Base-by-base conservation (phyloP, 30 jellyfish, hydroid and myxozoan genomes). In the Aurelia aurita region DNA sequence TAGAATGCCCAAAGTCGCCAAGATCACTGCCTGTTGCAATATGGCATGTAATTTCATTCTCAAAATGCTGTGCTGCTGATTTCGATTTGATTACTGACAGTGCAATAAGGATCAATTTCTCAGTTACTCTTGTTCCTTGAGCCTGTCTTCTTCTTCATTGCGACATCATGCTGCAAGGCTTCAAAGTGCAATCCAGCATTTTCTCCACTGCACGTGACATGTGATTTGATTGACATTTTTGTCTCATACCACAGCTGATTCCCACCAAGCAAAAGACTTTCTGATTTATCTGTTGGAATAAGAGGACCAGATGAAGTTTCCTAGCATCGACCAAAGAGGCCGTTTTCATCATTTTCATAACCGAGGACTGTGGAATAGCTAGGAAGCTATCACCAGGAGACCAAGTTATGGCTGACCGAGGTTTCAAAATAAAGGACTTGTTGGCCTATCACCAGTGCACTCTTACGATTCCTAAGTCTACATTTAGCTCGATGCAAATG, bases 381-480 rank as follows among this genome's bases (percentile, higher is more conserved):
- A 57, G 64, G 13, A 13, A 58, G 46, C 69, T 79, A 5, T 90
- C 44, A 69, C 98, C 97, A 7, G 28, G 55, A 25, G 97, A 91
- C 44, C 55, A 31, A 22, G 89, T 84, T 1, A 55, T 68, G 97
- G 97, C 89, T 14, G 96, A 75, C 77, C 18, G 97, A 5, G 97
- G 98, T 32, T 85, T 86, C 58, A 85, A 82, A 31, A 84, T 79
- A 11, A 35, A 47, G 34, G 58, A 86, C 1, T 82, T 74, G 64
- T 66, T 87, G 14, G 57, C 92, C 31, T 21, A 79, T 27, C 16
- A 65, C 10, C 92, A 5, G 31, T 78, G 87, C 46, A 12, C 68
- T 7, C 29, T 87, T 16, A 15, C n/a, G n/a, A n/a, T n/a, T n/a
- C n/a, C n/a, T n/a, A n/a, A n/a, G n/a, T n/a, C n/a, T n/a, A n/a